A percentile compares a stretch with the other conserved stretches of the same genome.
These are phyloP conservation scores for Ischnus inquisitorius DNA, from an alignment of 2,888 invertebrate species.

Conservation along the genomic window DNA sequence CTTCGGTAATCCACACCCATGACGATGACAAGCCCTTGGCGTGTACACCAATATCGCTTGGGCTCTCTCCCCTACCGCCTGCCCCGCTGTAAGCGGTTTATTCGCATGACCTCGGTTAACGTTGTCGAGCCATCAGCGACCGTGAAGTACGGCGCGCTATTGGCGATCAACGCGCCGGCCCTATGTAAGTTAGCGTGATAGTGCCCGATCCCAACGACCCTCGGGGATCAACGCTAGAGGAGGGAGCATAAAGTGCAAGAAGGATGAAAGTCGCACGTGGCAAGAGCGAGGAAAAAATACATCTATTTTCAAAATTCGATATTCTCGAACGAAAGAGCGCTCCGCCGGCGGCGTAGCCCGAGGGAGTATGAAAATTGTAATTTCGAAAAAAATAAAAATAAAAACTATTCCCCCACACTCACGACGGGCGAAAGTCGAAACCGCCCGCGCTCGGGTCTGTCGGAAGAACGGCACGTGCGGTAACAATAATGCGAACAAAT, in stretches of 20 bases:
- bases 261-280: constrained; percentile 31
- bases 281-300: constrained; percentile 19
- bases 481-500: background rate
- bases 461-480: background rate
- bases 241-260: background rate
- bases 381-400: background rate
- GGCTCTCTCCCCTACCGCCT: background rate
- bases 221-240: constrained; percentile 10
- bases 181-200: background rate
- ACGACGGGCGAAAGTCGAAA: too few relatives aligned
- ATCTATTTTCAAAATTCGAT: background rate
- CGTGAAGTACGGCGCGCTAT: constrained; percentile 46
- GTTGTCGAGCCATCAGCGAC: constrained; percentile 53
- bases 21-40: background rate
- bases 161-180: background rate
- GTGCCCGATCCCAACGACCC: constrained; percentile 33
- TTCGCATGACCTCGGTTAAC: constrained; percentile 64
- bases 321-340: background rate
- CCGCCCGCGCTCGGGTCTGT: background rate
- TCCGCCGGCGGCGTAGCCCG: background rate
- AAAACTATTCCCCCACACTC: background rate
- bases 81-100: constrained; percentile 30
- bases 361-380: background rate
- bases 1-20: background rate
- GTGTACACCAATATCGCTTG: background rate